phyloP scores from a whole-genome alignment of 2,797 vertebrate species.

The Tangara arthus region DNA sequence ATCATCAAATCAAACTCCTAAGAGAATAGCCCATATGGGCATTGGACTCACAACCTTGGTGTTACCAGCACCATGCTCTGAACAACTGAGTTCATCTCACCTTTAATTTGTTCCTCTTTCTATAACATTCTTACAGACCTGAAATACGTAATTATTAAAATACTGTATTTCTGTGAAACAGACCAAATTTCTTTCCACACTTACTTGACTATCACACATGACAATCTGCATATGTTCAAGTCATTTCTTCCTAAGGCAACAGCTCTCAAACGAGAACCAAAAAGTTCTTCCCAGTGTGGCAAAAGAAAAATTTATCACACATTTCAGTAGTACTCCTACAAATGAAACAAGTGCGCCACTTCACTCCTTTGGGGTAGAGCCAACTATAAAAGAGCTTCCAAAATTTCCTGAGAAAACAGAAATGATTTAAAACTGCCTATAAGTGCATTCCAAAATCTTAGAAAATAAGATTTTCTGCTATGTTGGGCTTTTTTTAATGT shows the following conservation, averaged over 20 bases:
- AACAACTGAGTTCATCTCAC: not conserved
- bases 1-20: too few species aligned
- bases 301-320: not conserved
- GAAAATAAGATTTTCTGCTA: not conserved
- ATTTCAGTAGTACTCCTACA: not conserved
- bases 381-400: not conserved
- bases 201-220: not conserved
- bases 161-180: not conserved
- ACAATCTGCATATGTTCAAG: not conserved
- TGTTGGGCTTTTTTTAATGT: not conserved
- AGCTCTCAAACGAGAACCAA: not conserved
- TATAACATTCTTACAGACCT: rapidly evolving
- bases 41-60: not conserved
- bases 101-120: not conserved
- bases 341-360: not conserved
- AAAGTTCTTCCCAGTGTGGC: not conserved
- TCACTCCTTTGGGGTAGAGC: not conserved
- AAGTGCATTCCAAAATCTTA: not conserved
- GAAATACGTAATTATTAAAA: not conserved
- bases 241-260: not conserved
- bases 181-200: not conserved
- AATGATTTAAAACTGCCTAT: not conserved
- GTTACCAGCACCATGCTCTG: not conserved
- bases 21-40: rapidly evolving
- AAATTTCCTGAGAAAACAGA: not conserved